Conservation (phyloP, 2,113 vertebrate species). For the Phyllostomus discolor region DNA sequence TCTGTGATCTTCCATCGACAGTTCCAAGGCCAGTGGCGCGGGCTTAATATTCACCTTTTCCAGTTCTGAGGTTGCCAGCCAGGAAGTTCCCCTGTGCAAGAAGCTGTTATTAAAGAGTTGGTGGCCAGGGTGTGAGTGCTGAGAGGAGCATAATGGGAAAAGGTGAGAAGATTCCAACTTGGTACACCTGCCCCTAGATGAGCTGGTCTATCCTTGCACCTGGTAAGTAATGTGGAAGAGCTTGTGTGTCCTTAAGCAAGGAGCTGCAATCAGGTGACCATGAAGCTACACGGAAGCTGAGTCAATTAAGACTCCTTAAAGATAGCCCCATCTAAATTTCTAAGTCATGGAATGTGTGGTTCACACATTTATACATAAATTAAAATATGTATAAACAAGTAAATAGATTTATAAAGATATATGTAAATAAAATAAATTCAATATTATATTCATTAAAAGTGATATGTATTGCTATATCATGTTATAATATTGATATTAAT, state of each 20-base stretch:
- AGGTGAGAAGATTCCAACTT: not conserved
- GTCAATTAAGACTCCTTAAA: not conserved
- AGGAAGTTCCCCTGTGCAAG: not conserved
- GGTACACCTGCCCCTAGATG: not conserved
- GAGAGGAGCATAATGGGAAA: not conserved
- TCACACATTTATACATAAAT: not conserved
- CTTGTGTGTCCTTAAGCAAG: accelerated
- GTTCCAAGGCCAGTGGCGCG: not conserved
- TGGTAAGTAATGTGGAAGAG: not conserved
- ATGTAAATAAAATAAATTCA: not conserved
- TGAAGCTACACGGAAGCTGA: too few species aligned
- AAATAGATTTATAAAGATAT: not conserved
- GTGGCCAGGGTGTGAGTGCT: not conserved
- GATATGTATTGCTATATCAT: not conserved
- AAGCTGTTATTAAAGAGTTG: not conserved
- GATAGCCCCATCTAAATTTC: not conserved
- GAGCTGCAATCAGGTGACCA: too few species aligned
- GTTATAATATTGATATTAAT: not conserved
- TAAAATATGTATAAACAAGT: not conserved
- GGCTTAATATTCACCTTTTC: not conserved
- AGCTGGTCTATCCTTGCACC: not conserved
- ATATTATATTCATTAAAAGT: not conserved
- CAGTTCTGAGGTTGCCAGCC: not conserved
- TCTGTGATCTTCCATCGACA: not conserved
- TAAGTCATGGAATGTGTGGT: not conserved